Evolutionary conservation across 2,888 invertebrate genomes (phyloP).

Genomic region (Agonopterix arenella): DNA sequence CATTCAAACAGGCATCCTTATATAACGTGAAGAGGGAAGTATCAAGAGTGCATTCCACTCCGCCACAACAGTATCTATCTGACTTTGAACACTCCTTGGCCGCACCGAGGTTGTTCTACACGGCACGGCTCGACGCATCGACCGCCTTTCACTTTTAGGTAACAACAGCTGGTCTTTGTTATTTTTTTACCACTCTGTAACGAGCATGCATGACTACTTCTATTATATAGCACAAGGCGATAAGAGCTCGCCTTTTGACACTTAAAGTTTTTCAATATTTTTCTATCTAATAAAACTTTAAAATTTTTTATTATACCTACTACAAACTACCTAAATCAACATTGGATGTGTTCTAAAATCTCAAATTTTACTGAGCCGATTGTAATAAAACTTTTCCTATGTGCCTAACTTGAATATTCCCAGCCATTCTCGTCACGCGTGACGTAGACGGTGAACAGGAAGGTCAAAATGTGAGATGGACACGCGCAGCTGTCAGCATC

Average conservation of each 20-base stretch:
- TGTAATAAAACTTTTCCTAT: constrained; percentile 4
- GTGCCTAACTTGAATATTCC: constrained; percentile 8
- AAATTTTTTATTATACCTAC: too few species aligned
- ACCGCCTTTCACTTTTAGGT: constrained; percentile 30
- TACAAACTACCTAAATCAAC: background rate
- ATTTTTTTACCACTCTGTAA: constrained; percentile 2
- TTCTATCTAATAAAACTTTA: constrained; percentile 2
- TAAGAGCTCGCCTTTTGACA: background rate
- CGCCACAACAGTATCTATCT: constrained; percentile 1
- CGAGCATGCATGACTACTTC: constrained; percentile 5
- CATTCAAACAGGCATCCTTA: constrained; percentile 29
- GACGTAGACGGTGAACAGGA: constrained; percentile 5
- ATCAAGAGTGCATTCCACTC: background rate
- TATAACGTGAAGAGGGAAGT: constrained; percentile 1
- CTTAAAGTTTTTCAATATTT: background rate
- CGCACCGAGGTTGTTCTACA: constrained; percentile 3
- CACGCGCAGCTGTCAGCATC: constrained; percentile 1
- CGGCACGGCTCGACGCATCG: constrained; percentile 2
- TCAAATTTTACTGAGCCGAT: constrained; percentile 6
- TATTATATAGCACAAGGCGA: background rate
- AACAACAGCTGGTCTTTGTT: constrained; percentile 20
- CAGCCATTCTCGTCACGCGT: constrained; percentile 7
- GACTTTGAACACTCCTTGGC: constrained; percentile 6
- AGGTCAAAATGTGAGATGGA: background rate
- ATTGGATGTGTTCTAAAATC: background rate